Evolutionary conservation across 1,140 invertebrate species (phyloP), one percentile per base, ranked within the genome.

Genomic region (Trachelipus rathkii): DNA sequence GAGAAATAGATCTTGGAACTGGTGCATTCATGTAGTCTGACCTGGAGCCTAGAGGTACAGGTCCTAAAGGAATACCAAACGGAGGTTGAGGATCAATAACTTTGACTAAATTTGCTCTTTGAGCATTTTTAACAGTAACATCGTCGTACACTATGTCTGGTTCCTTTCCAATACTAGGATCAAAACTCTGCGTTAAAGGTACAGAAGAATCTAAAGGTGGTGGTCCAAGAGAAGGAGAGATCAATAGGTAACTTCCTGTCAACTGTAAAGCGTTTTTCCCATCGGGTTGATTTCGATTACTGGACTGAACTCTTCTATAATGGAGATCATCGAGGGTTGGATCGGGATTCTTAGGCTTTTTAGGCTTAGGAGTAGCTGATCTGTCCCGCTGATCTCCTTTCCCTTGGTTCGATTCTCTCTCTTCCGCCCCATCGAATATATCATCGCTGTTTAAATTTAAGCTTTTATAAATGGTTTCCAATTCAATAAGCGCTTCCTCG

Each of bases 31-130:
- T 86, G 82, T 96, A 96, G 83, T 95, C 93, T 78, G 89, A 92
- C 71, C 91, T 89, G 0, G 93, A 88, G 19, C 91, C 89, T 9
- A 90, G 87, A 0, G 92, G 88, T 7, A 94, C 88, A 10, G 92
- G 93, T 7, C 92, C 92, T 10, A 95, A 82, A 0, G 94, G 93
- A 82, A 96, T 95, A 15, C 94, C 94, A 84, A 96, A 95, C 0
- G 92, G 93, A 33, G 93, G 93, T 83, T 95, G 93, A 9, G 91
- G 92, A 75, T 95, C 92, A 0, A 88, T 81, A 0, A 92, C 88
- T 83, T 90, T 91, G 33, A 90, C 85, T 15, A 88, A 88, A 83
- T 92, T 93, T 0, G 91, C 90, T 82, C 92, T 89, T 82, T 90
- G 90, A 72, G 93, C 89, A 81, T 90, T 93, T 78, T 93, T 87